Conservation (phyloP, 2,888 invertebrate genomes). For the Eristalinus aeneus region DNA sequence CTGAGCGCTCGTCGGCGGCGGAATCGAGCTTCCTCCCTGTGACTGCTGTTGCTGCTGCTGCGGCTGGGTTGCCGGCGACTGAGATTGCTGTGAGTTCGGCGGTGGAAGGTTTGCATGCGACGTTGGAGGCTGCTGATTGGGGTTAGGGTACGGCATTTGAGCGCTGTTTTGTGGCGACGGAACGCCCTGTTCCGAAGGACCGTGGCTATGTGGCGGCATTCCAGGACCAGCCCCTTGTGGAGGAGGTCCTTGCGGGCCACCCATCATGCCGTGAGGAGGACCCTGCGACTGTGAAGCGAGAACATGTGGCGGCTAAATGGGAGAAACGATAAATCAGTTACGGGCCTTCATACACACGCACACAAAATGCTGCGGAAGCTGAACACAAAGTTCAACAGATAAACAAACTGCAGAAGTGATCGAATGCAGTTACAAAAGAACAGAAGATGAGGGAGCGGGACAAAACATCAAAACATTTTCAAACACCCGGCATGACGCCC, state of each 20-base stretch:
- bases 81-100: conserved; percentile 77
- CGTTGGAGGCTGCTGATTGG: conserved; percentile 74
- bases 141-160: conserved; percentile 77
- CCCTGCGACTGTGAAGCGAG: conserved; percentile 80
- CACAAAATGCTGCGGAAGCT: background rate
- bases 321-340: background rate
- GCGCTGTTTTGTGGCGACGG: conserved; percentile 72
- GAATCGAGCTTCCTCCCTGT: conserved; percentile 65
- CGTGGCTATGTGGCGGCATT: conserved; percentile 81
- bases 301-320: conserved; percentile 83
- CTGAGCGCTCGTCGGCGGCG: conserved; percentile 66
- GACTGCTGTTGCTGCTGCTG: conserved; percentile 73
- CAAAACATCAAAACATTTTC: background rate
- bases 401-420: background rate
- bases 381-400: background rate
- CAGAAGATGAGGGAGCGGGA: background rate
- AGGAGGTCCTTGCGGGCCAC: conserved; percentile 72
- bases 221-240: conserved; percentile 75
- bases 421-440: background rate
- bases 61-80: conserved; percentile 70
- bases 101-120: conserved; percentile 76
- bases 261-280: conserved; percentile 78
- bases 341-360: background rate
- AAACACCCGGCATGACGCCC: background rate
- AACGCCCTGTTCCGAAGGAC: conserved; percentile 72